A percentile compares a stretch with the other conserved stretches of the same genome.
phyloP scores from a whole-genome alignment of 2,888 invertebrate genomes.

The Lapara coniferarum region DNA sequence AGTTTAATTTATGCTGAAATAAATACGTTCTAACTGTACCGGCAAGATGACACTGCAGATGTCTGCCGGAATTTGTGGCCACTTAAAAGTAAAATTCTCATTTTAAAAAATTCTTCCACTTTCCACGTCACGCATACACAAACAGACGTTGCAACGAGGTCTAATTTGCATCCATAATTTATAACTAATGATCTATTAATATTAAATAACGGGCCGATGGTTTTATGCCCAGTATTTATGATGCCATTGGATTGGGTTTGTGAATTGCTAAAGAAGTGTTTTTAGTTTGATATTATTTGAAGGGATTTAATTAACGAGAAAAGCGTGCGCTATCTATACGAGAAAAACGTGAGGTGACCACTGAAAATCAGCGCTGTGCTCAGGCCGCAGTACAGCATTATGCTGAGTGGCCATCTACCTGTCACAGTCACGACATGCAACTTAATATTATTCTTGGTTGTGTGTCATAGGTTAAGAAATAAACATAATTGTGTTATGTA shows the following conservation, averaged over 20 bases:
- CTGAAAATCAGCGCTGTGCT: too few relatives aligned
- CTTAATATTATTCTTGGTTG: too few relatives aligned
- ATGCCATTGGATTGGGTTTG: constrained; percentile 8
- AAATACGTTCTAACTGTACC: constrained; percentile 20
- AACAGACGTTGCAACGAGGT: not conserved
- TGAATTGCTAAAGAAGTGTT: not conserved
- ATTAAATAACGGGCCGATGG: constrained; percentile 14
- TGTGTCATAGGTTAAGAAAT: too few relatives aligned
- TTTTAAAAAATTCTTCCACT: constrained; percentile 18
- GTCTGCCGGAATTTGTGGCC: constrained; percentile 19
- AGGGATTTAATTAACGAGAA: too few relatives aligned
- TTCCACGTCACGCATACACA: constrained; percentile 4
- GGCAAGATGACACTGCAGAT: constrained; percentile 22
- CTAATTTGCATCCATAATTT: constrained; percentile 21
- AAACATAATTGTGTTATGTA: too few relatives aligned
- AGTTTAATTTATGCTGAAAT: constrained; percentile 24
- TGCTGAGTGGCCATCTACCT: too few relatives aligned
- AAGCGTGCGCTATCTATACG: too few relatives aligned
- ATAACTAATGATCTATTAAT: constrained; percentile 16
- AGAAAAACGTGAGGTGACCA: too few relatives aligned
- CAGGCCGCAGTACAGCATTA: too few relatives aligned
- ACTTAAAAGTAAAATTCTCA: constrained; percentile 23
- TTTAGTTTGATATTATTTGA: too few relatives aligned
- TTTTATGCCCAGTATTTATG: constrained; percentile 6
- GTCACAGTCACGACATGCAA: too few relatives aligned